phyloP scores from a whole-genome alignment of 2,113 vertebrate genomes.

The Tylochromis polylepis region DNA sequence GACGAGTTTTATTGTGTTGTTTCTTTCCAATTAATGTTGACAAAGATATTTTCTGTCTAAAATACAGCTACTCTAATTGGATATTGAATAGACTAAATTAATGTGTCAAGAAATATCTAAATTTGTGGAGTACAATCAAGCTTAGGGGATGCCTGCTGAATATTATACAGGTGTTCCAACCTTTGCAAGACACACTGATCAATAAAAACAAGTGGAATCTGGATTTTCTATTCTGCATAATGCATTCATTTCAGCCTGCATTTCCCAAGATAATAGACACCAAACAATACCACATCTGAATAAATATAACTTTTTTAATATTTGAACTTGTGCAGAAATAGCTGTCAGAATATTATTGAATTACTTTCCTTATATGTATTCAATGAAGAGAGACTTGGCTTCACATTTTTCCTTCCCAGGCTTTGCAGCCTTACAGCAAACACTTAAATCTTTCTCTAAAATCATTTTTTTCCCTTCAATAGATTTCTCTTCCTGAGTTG shows the following conservation, averaged over 20 bases:
- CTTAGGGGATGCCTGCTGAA: not conserved
- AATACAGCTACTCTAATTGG: not conserved
- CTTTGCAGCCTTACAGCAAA: not conserved
- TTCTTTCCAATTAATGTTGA: not conserved
- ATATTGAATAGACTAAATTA: not conserved
- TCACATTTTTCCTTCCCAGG: not conserved
- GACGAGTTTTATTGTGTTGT: not conserved
- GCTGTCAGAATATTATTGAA: slow-evolving; percentile 22
- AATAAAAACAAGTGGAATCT: slow-evolving; percentile 21
- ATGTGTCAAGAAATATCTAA: not conserved
- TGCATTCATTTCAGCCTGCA: not conserved
- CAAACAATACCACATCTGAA: not conserved
- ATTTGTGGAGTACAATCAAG: not conserved
- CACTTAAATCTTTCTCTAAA: slow-evolving; percentile 11
- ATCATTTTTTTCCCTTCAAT: not conserved
- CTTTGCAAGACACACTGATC: not conserved
- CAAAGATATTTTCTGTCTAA: not conserved
- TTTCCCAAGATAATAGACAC: slow-evolving; percentile 4
- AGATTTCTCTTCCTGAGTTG: slow-evolving; percentile 3
- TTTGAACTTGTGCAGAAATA: not conserved
- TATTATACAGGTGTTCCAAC: not conserved
- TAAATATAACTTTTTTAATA: not conserved
- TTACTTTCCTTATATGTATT: slow-evolving; percentile 2
- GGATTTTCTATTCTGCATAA: slow-evolving; percentile 18
- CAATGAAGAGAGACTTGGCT: not conserved